Base-by-base conservation (phyloP, 2,888 invertebrate species). In the Macrophya annulata region DNA sequence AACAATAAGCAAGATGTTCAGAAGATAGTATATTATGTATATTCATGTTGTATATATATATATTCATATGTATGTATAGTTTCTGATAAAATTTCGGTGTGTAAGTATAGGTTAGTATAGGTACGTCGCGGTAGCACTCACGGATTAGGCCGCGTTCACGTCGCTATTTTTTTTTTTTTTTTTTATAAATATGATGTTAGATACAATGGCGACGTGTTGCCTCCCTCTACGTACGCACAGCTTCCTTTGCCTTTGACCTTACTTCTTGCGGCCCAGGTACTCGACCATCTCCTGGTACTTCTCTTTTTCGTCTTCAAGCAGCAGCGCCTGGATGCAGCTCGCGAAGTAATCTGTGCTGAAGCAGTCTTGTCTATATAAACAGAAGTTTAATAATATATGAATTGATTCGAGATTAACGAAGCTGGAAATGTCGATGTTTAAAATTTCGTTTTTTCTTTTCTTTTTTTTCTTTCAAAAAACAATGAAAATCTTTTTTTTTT, bases 281-380 rank as follows among this genome's bases (percentile, higher is more conserved):
- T 97, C 96, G 94, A 96, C 96, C 96, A 97, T 96, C 94, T 96
- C 96, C 94, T 95, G 95, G 94, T 96, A 96, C 94, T 96, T 96
- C 93, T 96, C 96, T 94, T 96, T 96, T 94, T 97, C 97, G 94
- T 97, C 96, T 93, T 95, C 95, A 94, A 97, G 95, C 94, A 96
- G 95, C 94, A 97, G 95, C 94, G 96, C 96, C 94, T 97, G 96
- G 95, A 97, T 95, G 94, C 97, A 97, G 94, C 97, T 97, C 94
- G 96, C 96, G 95, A 97, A 97, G 95, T 96, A 97, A 94, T 96
- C 95, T 94, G 96, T 96, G 93, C 96, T 96, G 94, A 97, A 97
- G 95, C 97, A 97, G 94, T 96, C 95, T 93, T 96, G 95, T 95
- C 97, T 97, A 95, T 68, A 95, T 94, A 92, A 89, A 86, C 88